These are phyloP conservation scores for Episyrphus balteatus DNA, from an alignment of 1,140 invertebrate species.

Conservation along the genomic window DNA sequence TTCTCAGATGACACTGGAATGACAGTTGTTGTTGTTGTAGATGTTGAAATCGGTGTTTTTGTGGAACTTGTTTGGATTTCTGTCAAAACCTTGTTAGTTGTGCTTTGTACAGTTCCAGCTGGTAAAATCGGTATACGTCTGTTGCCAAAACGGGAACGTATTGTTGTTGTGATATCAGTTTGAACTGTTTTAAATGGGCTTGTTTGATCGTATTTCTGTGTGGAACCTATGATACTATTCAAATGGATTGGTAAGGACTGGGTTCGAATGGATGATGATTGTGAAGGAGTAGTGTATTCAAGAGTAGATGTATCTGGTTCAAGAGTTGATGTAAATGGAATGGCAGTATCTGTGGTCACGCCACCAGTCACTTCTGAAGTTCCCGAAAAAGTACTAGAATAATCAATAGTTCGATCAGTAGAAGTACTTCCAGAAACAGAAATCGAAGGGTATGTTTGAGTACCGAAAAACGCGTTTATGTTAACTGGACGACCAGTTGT, in stretches of 20 bases:
- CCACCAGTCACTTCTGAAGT: not conserved
- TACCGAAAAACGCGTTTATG: not conserved
- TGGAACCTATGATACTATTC: not conserved
- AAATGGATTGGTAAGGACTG: not conserved
- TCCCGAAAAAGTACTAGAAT: not conserved
- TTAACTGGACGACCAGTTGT: not conserved
- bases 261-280: not conserved
- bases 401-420: not conserved
- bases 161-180: not conserved
- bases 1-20: slow-evolving; percentile 3
- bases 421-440: not conserved
- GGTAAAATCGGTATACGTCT: slow-evolving; percentile 4
- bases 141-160: slow-evolving; percentile 1
- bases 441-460: not conserved
- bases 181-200: not conserved
- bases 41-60: slow-evolving; percentile 4
- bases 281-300: no score
- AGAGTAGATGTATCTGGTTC: not conserved
- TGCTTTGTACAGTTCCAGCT: not conserved
- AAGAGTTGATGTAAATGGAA: not conserved
- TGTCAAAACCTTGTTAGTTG: not conserved
- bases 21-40: slow-evolving; percentile 3
- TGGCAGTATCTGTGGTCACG: not conserved
- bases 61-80: no score
- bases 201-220: not conserved